Conservation (phyloP, 2,888 invertebrate genomes). For the Subacronicta megacephala region DNA sequence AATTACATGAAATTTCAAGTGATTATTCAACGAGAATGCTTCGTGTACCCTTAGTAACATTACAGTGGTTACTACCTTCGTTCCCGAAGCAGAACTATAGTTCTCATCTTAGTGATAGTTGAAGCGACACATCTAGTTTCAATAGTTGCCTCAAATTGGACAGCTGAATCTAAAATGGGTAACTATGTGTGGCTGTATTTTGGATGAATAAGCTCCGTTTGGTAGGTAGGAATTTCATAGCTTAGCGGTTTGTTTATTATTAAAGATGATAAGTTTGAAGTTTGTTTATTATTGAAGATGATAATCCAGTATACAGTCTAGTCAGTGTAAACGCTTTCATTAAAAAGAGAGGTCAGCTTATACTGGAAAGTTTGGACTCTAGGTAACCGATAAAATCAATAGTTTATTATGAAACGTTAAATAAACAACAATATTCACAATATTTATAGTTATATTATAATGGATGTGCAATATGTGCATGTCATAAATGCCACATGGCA, state of each 20-base stretch:
- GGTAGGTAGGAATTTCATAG: not conserved
- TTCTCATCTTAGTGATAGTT: conserved; percentile 60
- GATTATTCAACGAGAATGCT: conserved; percentile 13
- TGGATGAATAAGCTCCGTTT: conserved; percentile 14
- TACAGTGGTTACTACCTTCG: conserved; percentile 31
- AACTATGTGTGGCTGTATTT: conserved; percentile 27
- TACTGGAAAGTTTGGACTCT: too few species aligned
- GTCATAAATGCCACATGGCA: too few species aligned
- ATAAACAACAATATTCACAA: too few species aligned
- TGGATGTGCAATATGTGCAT: too few species aligned
- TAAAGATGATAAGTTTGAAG: too few species aligned
- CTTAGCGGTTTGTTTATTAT: conserved; percentile 3
- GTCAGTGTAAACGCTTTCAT: too few species aligned
- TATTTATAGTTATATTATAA: too few species aligned
- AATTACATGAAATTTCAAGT: not conserved
- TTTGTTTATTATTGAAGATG: too few species aligned
- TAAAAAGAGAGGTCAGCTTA: too few species aligned
- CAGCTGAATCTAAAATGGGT: conserved; percentile 54
- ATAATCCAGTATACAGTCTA: too few species aligned
- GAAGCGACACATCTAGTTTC: conserved; percentile 64
- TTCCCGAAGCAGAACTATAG: conserved; percentile 50
- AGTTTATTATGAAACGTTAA: too few species aligned
- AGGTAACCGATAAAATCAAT: too few species aligned
- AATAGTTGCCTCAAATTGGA: conserved; percentile 64
- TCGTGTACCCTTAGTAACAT: conserved; percentile 50